A percentile compares a stretch with the other conserved stretches of the same genome.
Conservation (phyloP, 2,797 vertebrate species). For the Phrynocephalus vlangalii region DNA sequence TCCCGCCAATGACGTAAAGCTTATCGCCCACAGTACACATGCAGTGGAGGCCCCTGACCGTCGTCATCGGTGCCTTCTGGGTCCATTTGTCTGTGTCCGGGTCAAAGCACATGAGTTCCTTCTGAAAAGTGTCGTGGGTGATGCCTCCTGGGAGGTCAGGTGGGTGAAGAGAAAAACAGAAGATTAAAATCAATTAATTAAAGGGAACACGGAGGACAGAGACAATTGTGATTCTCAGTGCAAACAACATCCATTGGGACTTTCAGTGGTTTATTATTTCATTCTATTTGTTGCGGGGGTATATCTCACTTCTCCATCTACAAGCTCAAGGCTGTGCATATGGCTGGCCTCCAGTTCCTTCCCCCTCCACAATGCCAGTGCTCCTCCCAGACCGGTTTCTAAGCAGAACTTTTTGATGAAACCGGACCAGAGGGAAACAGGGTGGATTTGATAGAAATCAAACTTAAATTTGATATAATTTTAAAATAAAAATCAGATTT, state of each 20-base stretch:
- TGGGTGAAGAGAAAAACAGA: conserved; percentile 24
- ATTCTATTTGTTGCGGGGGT: too few species aligned
- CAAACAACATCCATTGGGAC: too few species aligned
- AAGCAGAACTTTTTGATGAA: not conserved
- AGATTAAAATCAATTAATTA: not conserved
- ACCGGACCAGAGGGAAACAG: too few species aligned
- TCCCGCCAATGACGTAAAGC: conserved; percentile 97
- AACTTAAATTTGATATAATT: too few species aligned
- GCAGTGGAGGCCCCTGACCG: conserved; percentile 95
- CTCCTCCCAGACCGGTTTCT: not conserved
- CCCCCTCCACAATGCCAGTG: too few species aligned
- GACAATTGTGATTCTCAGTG: too few species aligned
- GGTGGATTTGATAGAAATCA: not conserved
- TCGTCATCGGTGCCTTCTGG: conserved; percentile 97
- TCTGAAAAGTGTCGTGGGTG: conserved; percentile 98
- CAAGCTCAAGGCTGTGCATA: too few species aligned
- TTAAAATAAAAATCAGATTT: too few species aligned
- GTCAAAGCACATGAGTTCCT: conserved; percentile 99
- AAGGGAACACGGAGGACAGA: not conserved
- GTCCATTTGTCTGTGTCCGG: conserved; percentile 98
- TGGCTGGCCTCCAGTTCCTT: not conserved
- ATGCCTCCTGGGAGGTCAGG: conserved; percentile 86
- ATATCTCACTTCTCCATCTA: too few species aligned
- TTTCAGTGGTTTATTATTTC: too few species aligned
- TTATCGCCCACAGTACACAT: conserved; percentile 98